Base-by-base conservation (phyloP, 30 jellyfish, hydroid and myxozoan genomes). In the Mastigias papua region DNA sequence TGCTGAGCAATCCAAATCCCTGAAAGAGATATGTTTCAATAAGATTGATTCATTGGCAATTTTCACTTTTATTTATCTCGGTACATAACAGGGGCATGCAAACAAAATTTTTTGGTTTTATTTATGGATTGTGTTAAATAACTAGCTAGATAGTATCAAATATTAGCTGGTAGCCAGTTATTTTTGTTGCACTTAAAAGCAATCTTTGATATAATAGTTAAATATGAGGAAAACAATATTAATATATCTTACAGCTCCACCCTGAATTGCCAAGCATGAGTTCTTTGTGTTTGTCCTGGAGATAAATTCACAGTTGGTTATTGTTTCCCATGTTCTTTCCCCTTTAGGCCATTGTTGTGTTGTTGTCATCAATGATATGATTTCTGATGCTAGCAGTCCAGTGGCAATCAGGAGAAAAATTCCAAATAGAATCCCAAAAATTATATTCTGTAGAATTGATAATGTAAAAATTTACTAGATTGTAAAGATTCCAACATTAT, bases 1-100 rank as follows among this genome's bases (percentile, higher is more conserved):
- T 86, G 54, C 92, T 78, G 67, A 92, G 82, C 23, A 88, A 54
- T 11, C 98, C 98, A 87, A 87, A 86, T 22, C 76, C 90, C 96
- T 87, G 27, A 10, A 54, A 54, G 25, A 54, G 25, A 6, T 3
- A 54, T 5, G 20, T 21, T 19, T 54, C 26, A 54, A 54, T 54
- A 5, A 19, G 7, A 54, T 42, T 8, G 13, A 42, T 42, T 42
- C 13, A 4, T 42, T 42, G 7, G 13, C 7, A 4, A 4, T 42
- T 42, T 42, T 42, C 54, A 42, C 13, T 42, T 4, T 42, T 42
- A 8, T 42, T 42, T 42, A 42, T 42, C 54, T 4, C 54, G n/a
- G n/a, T n/a, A n/a, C n/a, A n/a, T n/a, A n/a, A n/a, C n/a, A n/a
- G n/a, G n/a, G n/a, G n/a, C n/a, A n/a, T n/a, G n/a, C n/a, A n/a